Evolutionary conservation across 2,888 invertebrate species (phyloP), one percentile per base, ranked within the genome.

Genomic region (Hypomecis punctinalis): DNA sequence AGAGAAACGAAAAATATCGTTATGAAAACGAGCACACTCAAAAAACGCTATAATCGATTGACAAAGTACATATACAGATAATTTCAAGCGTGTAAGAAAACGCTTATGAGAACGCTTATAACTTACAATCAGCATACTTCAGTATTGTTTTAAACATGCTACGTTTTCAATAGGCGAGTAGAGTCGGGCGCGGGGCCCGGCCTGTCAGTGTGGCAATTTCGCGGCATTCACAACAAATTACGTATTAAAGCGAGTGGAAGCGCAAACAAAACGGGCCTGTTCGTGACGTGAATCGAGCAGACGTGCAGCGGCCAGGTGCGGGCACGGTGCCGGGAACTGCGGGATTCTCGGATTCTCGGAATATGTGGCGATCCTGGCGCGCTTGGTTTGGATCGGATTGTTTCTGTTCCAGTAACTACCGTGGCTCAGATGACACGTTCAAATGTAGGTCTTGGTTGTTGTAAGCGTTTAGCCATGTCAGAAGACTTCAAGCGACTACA

Each of bases 211-310:
- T 85, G 88, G 88, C 90, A 91, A 92, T 91, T 91, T 88, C 83
- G 88, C 80, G 86, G 89, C 83, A 91, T 92, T 91, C 90, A 90
- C 87, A 88, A 91, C 91, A 91, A 91, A 91, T 91, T 91, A 91
- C 84, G 89, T 86, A 89, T 91, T 90, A 91, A 91, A 91, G 89
- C 91, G 89, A 88, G 90, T 88, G 88, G 90, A 89, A 89, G 82
- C 87, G 86, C 87, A 91, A 91, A 91, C 91, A 91, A 90, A 91
- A 90, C 90, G 87, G 79, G 82, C 78, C 82, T 91, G 92, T 85
- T 88, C 91, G 90, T 92, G 92, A 92, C 92, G 85, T 89, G 92
- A 92, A 92, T 92, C 81, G 85, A 81, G 77, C 78, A 77, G 80
- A 79, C 83, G 81, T 81, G 83, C 80, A 78, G 71, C 66, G 70